Base-by-base conservation (phyloP, 1,140 invertebrate species). In the Fopius arisanus region DNA sequence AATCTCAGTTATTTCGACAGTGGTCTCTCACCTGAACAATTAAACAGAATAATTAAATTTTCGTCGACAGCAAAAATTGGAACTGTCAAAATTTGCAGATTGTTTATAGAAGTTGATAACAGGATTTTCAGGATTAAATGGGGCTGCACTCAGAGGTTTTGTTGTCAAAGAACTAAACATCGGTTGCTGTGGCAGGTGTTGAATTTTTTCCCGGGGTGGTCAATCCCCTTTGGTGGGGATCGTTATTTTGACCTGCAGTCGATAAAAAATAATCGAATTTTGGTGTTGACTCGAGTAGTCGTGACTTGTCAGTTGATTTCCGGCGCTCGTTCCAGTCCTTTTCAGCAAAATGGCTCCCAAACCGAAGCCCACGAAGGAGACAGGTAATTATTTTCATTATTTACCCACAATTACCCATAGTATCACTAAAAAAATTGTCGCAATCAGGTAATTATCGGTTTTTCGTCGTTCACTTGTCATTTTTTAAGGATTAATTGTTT, bases 311-410 rank as follows among this genome's bases (percentile, higher is more conserved):
- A n/a, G 1, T 23, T 14, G 7, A 19, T 19, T 78, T 79, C 78
- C 75, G 74, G 21, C 3, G 0, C 0, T 7, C 3, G 9, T 9
- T 75, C 9, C 48, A n/a, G 33, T 70, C 77, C 74, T 87, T 87
- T 87, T 87, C 82, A 82, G 78, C 81, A 91, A 91, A 88, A 92
- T 92, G 91, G 91, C 91, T 85, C 91, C 91, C 74, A 92, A 92
- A 87, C 88, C 91, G 81, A 90, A 90, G 79, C 84, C 89, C 63
- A 88, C 90, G 80, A 91, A 92, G 65, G 92, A 92, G 86, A 83
- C 91, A 87, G 90, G 91, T 92, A 89, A 65, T 54, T 5, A 29
- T 16, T 48, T 48, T 65, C 6, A 2, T 21, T 31, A 3, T 12
- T 40, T 48, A 48, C 23, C 5, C 3, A 5, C 19, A 71, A 37